Evolutionary conservation across 2,797 vertebrate species (phyloP).

Genomic region (Sarcoramphus papa): DNA sequence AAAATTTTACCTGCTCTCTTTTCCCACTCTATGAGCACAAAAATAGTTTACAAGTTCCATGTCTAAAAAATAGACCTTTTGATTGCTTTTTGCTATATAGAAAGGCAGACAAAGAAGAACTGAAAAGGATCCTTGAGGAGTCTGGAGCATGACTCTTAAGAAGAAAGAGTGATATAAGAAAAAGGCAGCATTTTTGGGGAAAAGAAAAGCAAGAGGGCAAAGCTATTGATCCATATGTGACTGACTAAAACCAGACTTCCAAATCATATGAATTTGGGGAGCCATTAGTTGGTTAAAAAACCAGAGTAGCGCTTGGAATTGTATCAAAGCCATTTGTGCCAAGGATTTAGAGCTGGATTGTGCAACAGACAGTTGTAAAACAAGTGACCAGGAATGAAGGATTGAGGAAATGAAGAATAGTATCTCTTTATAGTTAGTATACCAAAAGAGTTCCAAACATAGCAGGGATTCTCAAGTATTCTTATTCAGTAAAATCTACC

Average conservation of each 20-base stretch:
- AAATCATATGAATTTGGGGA: neutral
- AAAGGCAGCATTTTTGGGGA: neutral
- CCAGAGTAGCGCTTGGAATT: neutral
- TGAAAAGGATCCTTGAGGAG: neutral
- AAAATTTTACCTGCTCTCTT: neutral
- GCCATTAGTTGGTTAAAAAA: neutral
- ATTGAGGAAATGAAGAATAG: neutral
- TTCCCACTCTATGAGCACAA: neutral
- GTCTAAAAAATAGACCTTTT: neutral
- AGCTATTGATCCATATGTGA: neutral
- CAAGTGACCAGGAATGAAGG: neutral
- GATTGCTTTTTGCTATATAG: neutral
- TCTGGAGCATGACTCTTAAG: neutral
- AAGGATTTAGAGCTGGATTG: neutral
- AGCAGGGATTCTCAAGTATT: neutral
- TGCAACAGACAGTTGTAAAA: neutral
- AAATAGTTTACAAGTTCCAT: neutral
- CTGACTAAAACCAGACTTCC: slow-evolving; percentile 7
- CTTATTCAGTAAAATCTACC: neutral
- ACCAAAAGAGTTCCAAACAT: neutral
- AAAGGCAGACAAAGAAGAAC: neutral
- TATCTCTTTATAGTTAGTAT: neutral
- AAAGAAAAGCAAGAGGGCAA: neutral
- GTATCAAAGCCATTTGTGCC: neutral
- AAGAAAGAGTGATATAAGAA: neutral